Evolutionary conservation across 2,113 vertebrate genomes (phyloP).

Genomic region (Piaya cayana): DNA sequence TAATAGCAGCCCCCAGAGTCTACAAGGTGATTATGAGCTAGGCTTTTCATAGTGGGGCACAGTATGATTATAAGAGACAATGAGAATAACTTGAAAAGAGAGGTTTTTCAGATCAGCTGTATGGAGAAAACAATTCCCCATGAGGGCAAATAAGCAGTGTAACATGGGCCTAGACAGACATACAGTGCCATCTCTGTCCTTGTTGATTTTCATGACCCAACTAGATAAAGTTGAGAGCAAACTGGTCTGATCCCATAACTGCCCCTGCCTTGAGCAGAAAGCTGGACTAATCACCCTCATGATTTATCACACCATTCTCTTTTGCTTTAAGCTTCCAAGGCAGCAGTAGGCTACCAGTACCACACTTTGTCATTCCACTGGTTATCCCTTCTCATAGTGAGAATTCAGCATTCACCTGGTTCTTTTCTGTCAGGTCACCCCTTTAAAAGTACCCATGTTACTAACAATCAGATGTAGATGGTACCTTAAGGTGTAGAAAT

Average conservation of each 20-base stretch:
- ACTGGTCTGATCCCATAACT: too few relatives aligned
- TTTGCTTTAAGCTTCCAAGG: neutral
- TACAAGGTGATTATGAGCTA: neutral
- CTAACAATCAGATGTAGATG: neutral
- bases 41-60: neutral
- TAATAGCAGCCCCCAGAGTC: neutral
- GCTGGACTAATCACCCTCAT: too few relatives aligned
- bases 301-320: neutral
- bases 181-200: neutral
- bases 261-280: too few relatives aligned
- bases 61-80: neutral
- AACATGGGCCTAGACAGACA: neutral
- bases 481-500: neutral
- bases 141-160: neutral
- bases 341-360: neutral
- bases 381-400: neutral
- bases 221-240: too few relatives aligned
- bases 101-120: neutral
- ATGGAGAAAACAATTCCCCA: neutral
- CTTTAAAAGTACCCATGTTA: neutral
- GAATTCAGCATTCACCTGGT: neutral
- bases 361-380: neutral
- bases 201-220: neutral
- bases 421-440: neutral
- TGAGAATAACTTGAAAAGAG: neutral